Evolutionary conservation across 1,140 invertebrate species (phyloP), one percentile per base, ranked within the genome.

Genomic region (Aphidius gifuensis): DNA sequence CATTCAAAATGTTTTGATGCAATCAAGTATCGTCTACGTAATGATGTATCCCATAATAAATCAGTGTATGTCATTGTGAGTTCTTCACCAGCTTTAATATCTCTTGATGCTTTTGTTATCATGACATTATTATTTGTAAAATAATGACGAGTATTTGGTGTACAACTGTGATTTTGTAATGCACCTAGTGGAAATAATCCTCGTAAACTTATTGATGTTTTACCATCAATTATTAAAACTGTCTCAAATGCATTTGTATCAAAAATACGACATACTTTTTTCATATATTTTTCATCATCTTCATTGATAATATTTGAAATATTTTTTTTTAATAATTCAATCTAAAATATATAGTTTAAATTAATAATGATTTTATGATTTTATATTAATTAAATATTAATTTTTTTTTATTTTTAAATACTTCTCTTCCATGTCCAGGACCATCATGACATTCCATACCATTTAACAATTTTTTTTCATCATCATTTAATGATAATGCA

Each of bases 161-260:
- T 78, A 69, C 92, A 93, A 43, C 81, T 83, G 70, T 93, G 91
- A 75, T 92, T 91, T 72, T 91, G 83, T 42, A 92, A 76, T 11
- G 87, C 85, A 2, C 87, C 85, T 21, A 90, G 74, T 4, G 90
- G 88, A 75, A 89, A 93, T 5, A 93, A 75, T 4, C 88, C 90
- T 64, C 88, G 82, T 42, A 88, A 74, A 68, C 84, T 84, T 40
- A 83, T 80, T 4, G 65, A 65, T 59, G 76, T 69, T 62, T 84
- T 76, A 32, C 80, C 75, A 43, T 78, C 79, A 5, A 72, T 70
- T 9, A 71, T 57, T 39, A 57, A 51, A 0, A 71, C 64, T 46
- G 87, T 86, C 80, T 92, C 89, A 66, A 90, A 91, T 6, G 89
- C 87, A 69, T 91, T 92, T 3, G 89, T 87, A 70, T 92, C 88